Evolutionary conservation across 1,140 invertebrate species (phyloP), one percentile per base, ranked within the genome.

Genomic region (Leptinotarsa defecta): DNA sequence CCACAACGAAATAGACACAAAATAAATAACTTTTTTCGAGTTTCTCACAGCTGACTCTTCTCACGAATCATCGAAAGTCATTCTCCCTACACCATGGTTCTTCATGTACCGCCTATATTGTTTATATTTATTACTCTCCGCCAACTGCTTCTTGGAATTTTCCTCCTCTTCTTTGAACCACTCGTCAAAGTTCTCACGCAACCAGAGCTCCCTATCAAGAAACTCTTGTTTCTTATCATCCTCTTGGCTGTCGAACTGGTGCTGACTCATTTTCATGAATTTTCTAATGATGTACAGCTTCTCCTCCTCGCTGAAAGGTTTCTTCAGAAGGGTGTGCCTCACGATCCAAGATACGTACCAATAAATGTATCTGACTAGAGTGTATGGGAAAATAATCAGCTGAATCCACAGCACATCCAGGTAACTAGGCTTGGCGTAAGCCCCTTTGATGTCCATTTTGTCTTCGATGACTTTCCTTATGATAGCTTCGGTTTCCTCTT

Each of bases 371-470:
- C 86, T 86, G 27, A 87, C 79, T 15, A 94, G 81, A 22, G 91
- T 92, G 81, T 94, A 93, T 0, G 95, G 95, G 34, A 92, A 88
- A 48, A 95, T 89, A 49, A 95, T 84, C 49, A 97, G 83, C 85
- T 96, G 94, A 71, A 96, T 87, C 92, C 94, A 95, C 13, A 97
- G 85, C 1, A 96, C 90, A 85, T 96, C 92, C 48, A 86, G 87
- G 4, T 93, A 83, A 72, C 89, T 90, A 8, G 94, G 94, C 83
- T 94, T 95, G 0, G 93, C 93, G 86, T 96, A 97, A 8, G 94
- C 94, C 4, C 95, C 95, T 83, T 94, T 91, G 48, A 96, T 95
- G 84, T 96, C 94, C 91, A 97, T 95, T 82, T 96, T 96, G 79
- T 95, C 91, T 86, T 94, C 94, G 74, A 97, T 92, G 13, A 97